Evolutionary conservation across 2,113 vertebrate species (phyloP).

Genomic region (Saccopteryx bilineata): DNA sequence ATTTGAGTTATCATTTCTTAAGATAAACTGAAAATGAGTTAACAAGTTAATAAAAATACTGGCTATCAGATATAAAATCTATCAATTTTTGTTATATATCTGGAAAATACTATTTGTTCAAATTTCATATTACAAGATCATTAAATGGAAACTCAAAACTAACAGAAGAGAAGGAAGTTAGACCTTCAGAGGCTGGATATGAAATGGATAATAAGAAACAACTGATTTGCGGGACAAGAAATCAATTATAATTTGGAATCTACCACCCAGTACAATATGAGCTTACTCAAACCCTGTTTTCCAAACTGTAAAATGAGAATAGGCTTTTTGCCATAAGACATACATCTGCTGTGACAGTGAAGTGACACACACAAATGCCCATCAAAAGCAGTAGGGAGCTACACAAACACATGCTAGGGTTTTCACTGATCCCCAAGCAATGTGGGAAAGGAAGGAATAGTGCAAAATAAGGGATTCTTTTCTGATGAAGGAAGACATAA

Average conservation of each 20-base stretch:
- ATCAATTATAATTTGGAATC: not conserved
- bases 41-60: not conserved
- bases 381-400: not conserved
- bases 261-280: not conserved
- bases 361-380: not conserved
- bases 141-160: not conserved
- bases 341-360: not conserved
- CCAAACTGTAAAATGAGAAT: not conserved
- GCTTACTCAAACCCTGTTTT: not conserved
- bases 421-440: not conserved
- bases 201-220: not conserved
- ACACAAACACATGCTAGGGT: not conserved
- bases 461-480: not conserved
- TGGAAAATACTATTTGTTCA: not conserved
- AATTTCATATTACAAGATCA: not conserved
- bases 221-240: not conserved
- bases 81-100: not conserved
- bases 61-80: not conserved
- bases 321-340: not conserved
- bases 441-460: not conserved
- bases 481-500: not conserved
- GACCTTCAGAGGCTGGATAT: not conserved
- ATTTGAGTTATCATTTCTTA: not conserved
- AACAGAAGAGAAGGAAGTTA: not conserved
- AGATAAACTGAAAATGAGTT: not conserved